A percentile compares a stretch with the other conserved stretches of the same genome.
These are phyloP conservation scores for Tipula lateralis DNA, from an alignment of 2,888 invertebrate species.

Conservation along the genomic window DNA sequence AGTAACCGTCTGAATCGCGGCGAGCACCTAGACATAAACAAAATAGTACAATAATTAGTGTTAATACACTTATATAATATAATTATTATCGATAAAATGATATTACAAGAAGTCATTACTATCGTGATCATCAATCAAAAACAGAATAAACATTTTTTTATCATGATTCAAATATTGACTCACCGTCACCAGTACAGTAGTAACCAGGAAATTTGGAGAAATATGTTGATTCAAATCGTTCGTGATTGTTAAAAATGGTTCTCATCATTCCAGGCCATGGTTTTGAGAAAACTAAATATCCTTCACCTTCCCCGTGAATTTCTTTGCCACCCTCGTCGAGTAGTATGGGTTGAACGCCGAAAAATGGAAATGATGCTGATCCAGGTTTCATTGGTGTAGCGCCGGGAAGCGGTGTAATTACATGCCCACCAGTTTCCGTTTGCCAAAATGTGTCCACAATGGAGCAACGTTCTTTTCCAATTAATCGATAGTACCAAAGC, in stretches of 20 bases:
- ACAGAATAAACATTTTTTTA: not conserved
- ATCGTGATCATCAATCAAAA: constrained; percentile 7
- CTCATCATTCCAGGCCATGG: constrained; percentile 99
- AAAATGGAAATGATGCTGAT: constrained; percentile 95
- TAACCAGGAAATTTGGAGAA: constrained; percentile 95
- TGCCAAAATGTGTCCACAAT: constrained; percentile 99
- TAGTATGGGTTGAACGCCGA: constrained; percentile 86
- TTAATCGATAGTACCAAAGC: constrained; percentile 86
- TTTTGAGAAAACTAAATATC: constrained; percentile 86
- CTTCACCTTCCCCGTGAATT: constrained; percentile 85
- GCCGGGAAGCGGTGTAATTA: constrained; percentile 91
- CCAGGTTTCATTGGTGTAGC: constrained; percentile 97
- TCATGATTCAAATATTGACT: constrained; percentile 38
- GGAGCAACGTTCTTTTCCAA: constrained; percentile 79
- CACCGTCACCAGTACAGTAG: constrained; percentile 97
- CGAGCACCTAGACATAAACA: constrained; percentile 70
- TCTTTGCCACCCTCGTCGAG: constrained; percentile 82
- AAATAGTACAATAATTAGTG: not conserved
- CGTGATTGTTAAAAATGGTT: constrained; percentile 85
- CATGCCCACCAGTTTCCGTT: constrained; percentile 98
- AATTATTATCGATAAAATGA: not conserved
- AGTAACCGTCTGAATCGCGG: constrained; percentile 88
- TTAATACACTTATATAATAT: not conserved
- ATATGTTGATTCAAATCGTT: constrained; percentile 84
- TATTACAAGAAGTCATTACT: not conserved